A percentile compares a stretch with the other conserved stretches of the same genome.
phyloP scores from a whole-genome alignment of 2,113 vertebrate genomes.

The Myanophis thanlyinensis region DNA sequence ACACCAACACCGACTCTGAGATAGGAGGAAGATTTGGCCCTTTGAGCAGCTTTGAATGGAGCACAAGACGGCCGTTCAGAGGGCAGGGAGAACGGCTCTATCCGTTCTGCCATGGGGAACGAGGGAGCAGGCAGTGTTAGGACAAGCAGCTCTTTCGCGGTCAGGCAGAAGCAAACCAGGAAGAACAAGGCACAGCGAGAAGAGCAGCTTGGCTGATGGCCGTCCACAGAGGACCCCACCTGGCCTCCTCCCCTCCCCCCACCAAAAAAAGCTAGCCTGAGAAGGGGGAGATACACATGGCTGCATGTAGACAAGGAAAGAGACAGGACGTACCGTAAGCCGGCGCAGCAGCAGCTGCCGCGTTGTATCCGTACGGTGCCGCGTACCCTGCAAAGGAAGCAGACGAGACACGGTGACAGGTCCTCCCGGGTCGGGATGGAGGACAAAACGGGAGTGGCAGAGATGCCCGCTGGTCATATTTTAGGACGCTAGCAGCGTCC shows the following conservation, averaged over 20 bases:
- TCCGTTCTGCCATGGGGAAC: constrained; percentile 64
- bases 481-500: too few relatives aligned
- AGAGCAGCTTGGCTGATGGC: background rate
- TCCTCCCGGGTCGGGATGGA: background rate
- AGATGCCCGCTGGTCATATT: background rate
- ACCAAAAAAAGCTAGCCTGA: background rate
- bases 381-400: constrained; percentile 84
- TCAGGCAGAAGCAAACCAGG: constrained; percentile 75
- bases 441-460: background rate
- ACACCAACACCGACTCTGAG: background rate
- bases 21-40: constrained; percentile 58
- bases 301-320: constrained; percentile 34
- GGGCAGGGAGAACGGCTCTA: background rate
- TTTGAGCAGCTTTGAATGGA: constrained; percentile 85
- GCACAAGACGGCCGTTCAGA: constrained; percentile 73
- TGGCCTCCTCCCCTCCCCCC: background rate
- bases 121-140: constrained; percentile 77
- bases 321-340: constrained; percentile 89
- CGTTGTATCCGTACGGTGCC: constrained; percentile 91
- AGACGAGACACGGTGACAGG: constrained; percentile 21
- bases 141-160: constrained; percentile 76
- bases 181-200: constrained; percentile 60
- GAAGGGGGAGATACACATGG: background rate
- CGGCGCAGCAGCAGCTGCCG: constrained; percentile 87
- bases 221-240: constrained; percentile 58